Conservation (phyloP, 2,888 invertebrate species). For the Therioaphis trifolii region DNA sequence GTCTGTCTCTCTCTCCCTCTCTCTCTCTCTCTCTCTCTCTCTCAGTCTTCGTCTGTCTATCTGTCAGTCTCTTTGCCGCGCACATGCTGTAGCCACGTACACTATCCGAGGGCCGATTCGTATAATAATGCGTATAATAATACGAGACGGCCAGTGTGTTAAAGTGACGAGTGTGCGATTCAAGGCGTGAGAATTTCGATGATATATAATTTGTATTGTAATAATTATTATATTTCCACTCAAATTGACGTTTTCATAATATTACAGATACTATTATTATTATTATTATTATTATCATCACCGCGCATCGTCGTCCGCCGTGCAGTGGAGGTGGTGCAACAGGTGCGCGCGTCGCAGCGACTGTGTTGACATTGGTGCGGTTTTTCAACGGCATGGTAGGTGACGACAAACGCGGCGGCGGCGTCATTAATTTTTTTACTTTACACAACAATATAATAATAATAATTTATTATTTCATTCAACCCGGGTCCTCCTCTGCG, state of each 20-base stretch:
- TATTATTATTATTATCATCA: constrained; percentile 1
- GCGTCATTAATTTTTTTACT: constrained; percentile 56
- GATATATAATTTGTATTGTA: background rate
- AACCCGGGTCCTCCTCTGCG: background rate
- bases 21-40: background rate
- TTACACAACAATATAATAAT: background rate
- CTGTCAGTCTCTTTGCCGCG: background rate
- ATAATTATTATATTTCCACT: constrained; percentile 32
- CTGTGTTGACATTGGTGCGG: constrained; percentile 59
- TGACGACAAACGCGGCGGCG: constrained; percentile 51
- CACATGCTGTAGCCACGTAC: too few relatives aligned
- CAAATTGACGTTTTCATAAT: constrained; percentile 57
- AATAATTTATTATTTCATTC: constrained; percentile 49
- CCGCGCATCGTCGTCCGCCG: background rate
- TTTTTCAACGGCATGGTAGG: constrained; percentile 21
- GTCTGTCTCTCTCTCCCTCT: background rate
- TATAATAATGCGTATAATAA: background rate
- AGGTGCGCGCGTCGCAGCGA: background rate
- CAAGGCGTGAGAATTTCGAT: constrained; percentile 47
- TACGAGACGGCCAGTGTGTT: background rate
- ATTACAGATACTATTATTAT: constrained; percentile 11
- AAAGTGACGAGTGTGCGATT: background rate
- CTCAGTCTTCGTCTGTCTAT: background rate
- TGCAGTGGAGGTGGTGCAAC: background rate
- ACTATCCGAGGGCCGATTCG: too few relatives aligned